Percentiles rank a stretch among this genome's conserved stretches.
Conservation (phyloP, 2,113 vertebrate genomes). For the Chloropsis hardwickii region DNA sequence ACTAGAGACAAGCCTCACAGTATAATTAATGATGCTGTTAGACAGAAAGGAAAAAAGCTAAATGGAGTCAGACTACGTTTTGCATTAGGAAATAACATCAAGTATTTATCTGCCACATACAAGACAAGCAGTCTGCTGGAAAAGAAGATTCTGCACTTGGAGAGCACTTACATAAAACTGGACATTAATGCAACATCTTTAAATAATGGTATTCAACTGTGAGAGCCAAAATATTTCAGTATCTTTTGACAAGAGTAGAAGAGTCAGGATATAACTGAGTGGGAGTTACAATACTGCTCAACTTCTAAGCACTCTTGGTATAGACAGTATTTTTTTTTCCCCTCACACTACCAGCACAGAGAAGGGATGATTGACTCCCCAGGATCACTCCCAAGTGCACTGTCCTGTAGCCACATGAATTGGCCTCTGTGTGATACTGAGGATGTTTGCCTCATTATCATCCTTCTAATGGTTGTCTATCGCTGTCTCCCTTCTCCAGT, state of each 20-base stretch:
- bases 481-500: background rate
- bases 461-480: background rate
- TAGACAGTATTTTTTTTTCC: background rate
- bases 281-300: background rate
- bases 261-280: background rate
- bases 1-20: background rate
- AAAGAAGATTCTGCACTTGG: background rate
- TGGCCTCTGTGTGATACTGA: background rate
- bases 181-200: background rate
- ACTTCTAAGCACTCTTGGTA: background rate
- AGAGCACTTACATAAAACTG: background rate
- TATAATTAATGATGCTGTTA: background rate
- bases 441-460: background rate
- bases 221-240: background rate
- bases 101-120: background rate
- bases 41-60: constrained; percentile 6
- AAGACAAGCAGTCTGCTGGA: background rate
- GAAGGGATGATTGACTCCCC: background rate
- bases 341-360: background rate
- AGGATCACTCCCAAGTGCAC: background rate
- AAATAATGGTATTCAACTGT: background rate
- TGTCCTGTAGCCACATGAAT: accelerated
- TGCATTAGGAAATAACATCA: constrained; percentile 5
- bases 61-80: background rate
- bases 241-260: background rate